These are phyloP conservation scores for Drosophila greeni DNA, from an alignment of 2,888 invertebrate species.

Conservation along the genomic window DNA sequence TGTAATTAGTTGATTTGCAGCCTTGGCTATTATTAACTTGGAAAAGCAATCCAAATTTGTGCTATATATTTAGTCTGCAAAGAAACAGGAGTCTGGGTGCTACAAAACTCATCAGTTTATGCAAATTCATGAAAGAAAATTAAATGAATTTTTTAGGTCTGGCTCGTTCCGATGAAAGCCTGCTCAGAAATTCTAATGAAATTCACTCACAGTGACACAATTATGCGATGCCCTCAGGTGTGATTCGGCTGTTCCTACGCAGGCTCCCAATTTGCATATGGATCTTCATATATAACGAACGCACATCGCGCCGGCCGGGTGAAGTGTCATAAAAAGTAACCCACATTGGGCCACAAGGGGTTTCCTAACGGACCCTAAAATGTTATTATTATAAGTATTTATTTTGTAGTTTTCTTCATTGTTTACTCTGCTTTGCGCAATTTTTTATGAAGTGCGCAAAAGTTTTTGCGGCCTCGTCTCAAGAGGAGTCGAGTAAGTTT, in stretches of 20 bases:
- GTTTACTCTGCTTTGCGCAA: conserved; percentile 50
- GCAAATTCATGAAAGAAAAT: conserved; percentile 32
- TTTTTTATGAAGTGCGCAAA: conserved; percentile 55
- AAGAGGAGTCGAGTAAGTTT: conserved; percentile 36
- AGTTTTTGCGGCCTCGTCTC: conserved; percentile 49
- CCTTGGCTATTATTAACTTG: neutral
- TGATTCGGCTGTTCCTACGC: conserved; percentile 32
- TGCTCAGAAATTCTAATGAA: conserved; percentile 65
- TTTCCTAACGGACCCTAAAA: conserved; percentile 66
- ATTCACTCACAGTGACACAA: conserved; percentile 65
- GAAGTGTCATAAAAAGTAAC: conserved; percentile 59
- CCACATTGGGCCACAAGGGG: conserved; percentile 57
- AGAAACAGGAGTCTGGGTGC: neutral
- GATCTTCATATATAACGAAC: conserved; percentile 22
- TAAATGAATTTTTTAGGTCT: conserved; percentile 39
- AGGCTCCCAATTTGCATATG: conserved; percentile 36
- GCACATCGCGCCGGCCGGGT: conserved; percentile 19
- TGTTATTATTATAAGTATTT: conserved; percentile 69
- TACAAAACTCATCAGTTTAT: conserved; percentile 36
- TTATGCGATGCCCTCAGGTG: conserved; percentile 67
- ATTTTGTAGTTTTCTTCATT: conserved; percentile 52
- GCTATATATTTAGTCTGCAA: conserved; percentile 8
- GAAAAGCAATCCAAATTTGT: conserved; percentile 2
- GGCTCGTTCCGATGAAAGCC: conserved; percentile 21
- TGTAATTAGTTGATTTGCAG: neutral